phyloP scores from a whole-genome alignment of 1,140 invertebrate genomes.

The Polypedilum vanderplanki region DNA sequence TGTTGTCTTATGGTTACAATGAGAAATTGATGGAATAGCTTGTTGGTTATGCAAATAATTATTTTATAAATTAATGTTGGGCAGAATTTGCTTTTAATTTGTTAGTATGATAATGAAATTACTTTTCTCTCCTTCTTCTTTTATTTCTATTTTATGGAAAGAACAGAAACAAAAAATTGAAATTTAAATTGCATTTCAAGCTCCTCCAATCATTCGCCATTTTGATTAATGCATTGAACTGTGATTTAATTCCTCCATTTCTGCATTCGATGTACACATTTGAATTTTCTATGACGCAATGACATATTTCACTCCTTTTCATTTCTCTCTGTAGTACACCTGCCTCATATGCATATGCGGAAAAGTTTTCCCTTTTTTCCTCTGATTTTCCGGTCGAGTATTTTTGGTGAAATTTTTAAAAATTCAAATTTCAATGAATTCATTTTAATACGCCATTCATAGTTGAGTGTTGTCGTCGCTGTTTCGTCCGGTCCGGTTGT shows the following conservation, averaged over 20 bases:
- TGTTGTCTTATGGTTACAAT: too few species aligned
- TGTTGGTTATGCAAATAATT: slow-evolving; percentile 25
- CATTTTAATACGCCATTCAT: slow-evolving; percentile 5
- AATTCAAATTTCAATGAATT: slow-evolving; percentile 20
- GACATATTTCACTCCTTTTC: slow-evolving; percentile 18
- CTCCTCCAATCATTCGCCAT: background rate
- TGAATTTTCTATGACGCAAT: slow-evolving; percentile 13
- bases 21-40: background rate
- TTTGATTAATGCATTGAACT: slow-evolving; percentile 13
- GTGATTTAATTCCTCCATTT: background rate
- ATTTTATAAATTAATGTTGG: slow-evolving; percentile 27
- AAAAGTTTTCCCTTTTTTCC: too few species aligned
- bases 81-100: slow-evolving; percentile 28
- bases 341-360: background rate
- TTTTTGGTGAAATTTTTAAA: slow-evolving; percentile 7
- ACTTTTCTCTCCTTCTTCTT: background rate
- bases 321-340: background rate
- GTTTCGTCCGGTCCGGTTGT: background rate
- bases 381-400: background rate
- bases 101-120: background rate
- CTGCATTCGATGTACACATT: background rate
- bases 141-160: background rate
- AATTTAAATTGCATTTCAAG: background rate
- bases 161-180: background rate
- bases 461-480: background rate